phyloP scores from a whole-genome alignment of 2,797 vertebrate genomes.

The Pseudochirops cupreus region DNA sequence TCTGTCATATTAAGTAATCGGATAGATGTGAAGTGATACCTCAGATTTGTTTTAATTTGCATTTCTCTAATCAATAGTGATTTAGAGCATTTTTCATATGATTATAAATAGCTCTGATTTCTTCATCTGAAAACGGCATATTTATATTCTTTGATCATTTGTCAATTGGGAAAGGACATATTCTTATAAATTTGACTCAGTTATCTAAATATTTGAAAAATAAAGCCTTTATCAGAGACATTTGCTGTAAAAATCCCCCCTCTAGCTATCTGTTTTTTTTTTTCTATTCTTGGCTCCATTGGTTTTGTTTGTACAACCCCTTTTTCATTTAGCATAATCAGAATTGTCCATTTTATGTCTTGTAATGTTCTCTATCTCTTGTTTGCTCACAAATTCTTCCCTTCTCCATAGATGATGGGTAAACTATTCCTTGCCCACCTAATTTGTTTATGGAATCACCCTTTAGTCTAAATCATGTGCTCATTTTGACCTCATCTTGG shows the following conservation, averaged over 20 bases:
- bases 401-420: background rate
- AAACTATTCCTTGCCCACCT: background rate
- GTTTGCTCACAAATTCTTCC: background rate
- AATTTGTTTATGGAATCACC: background rate
- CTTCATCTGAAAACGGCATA: background rate
- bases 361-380: background rate
- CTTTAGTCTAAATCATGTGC: background rate
- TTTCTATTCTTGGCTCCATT: background rate
- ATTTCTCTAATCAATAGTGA: background rate
- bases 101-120: background rate
- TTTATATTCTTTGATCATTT: background rate
- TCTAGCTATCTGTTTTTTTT: background rate
- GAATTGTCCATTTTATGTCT: background rate
- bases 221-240: background rate
- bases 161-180: background rate
- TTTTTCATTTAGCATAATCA: background rate
- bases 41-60: background rate
- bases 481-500: background rate
- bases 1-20: background rate
- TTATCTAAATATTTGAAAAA: background rate
- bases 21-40: background rate
- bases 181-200: background rate
- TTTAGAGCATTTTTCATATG: background rate
- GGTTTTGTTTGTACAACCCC: background rate
- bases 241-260: background rate